Conservation (phyloP, 2,797 vertebrate species). For the Babyrousa celebensis region DNA sequence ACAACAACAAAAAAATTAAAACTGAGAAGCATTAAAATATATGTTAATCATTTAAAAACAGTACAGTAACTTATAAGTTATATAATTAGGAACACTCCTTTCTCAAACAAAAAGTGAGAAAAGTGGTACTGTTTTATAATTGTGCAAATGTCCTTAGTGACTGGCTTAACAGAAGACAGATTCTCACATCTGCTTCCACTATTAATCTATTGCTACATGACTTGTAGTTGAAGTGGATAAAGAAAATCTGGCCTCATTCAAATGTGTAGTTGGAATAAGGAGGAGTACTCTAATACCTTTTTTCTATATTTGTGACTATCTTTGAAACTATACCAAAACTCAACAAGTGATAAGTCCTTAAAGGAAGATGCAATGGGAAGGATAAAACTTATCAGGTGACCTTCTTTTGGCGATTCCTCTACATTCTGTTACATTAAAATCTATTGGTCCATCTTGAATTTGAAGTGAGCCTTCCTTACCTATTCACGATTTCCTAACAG, state of each 20-base stretch:
- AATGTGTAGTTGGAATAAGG: not conserved
- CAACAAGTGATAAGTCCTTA: slow-evolving; percentile 19
- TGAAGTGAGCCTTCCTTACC: not conserved
- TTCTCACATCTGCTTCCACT: not conserved
- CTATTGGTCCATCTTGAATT: not conserved
- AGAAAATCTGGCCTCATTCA: slow-evolving; percentile 4
- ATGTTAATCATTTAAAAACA: slow-evolving; percentile 2
- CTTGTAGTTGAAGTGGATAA: slow-evolving; percentile 10
- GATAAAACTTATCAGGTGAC: not conserved
- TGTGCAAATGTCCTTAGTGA: not conserved
- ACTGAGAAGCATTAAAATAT: slow-evolving; percentile 1
- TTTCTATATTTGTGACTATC: not conserved
- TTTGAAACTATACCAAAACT: slow-evolving; percentile 23
- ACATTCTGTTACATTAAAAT: not conserved
- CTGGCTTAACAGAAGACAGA: not conserved
- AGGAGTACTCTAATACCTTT: not conserved
- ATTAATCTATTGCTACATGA: not conserved
- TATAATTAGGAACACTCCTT: not conserved
- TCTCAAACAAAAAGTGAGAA: not conserved
- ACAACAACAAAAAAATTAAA: too few species aligned
- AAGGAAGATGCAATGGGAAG: not conserved
- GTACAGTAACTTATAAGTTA: not conserved
- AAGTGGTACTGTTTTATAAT: not conserved
- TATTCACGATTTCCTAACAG: not conserved
- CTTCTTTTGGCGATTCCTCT: not conserved